Evolutionary conservation across 2,113 vertebrate species (phyloP).

Genomic region (Seriola dumerili): DNA sequence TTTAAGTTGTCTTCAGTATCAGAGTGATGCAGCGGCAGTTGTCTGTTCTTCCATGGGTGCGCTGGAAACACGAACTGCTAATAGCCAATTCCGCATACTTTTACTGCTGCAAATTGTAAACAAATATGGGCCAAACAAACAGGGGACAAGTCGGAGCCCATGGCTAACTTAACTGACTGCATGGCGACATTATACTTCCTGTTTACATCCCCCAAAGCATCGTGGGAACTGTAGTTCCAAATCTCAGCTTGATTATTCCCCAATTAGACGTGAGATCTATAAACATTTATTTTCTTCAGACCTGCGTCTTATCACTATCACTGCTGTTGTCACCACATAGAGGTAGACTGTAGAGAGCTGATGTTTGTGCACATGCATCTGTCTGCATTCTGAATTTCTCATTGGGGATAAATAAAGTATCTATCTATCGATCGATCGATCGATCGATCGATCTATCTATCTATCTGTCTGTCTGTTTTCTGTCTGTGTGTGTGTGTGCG

Average conservation of each 20-base stretch:
- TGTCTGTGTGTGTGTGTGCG: too few relatives aligned
- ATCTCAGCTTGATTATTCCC: not conserved
- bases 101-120: not conserved
- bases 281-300: not conserved
- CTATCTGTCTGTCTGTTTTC: too few relatives aligned
- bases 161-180: not conserved
- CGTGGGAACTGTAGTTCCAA: conserved; percentile 4
- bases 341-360: conserved; percentile 8
- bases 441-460: too few relatives aligned
- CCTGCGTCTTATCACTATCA: not conserved
- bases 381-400: too few relatives aligned
- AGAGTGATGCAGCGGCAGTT: not conserved
- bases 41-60: not conserved
- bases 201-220: not conserved
- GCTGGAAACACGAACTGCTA: not conserved
- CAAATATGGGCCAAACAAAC: not conserved
- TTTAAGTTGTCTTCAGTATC: not conserved
- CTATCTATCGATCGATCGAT: too few relatives aligned
- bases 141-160: too few relatives aligned
- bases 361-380: not conserved
- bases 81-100: not conserved
- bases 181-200: not conserved
- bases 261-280: too few relatives aligned
- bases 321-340: not conserved
- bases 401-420: too few relatives aligned